Percentiles rank a stretch among this genome's conserved stretches.
These are phyloP conservation scores for Lucinisca nassula DNA, from an alignment of 2,888 invertebrate species.

Conservation along the genomic window DNA sequence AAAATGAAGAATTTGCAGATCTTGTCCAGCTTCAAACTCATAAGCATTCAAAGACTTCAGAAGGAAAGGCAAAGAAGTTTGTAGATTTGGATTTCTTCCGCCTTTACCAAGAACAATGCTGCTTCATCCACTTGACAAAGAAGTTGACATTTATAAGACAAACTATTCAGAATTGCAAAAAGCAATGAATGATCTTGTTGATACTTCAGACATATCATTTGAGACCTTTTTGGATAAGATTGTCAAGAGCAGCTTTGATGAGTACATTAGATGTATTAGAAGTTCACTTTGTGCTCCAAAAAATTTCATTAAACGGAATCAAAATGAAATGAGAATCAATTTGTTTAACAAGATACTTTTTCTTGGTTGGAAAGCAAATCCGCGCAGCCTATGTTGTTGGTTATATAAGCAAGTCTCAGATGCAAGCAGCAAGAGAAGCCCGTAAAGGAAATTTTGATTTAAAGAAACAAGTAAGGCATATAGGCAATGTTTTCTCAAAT, in stretches of 20 bases:
- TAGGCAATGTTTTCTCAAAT: slow-evolving; percentile 64
- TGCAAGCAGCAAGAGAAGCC: too few relatives aligned
- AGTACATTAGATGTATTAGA: background rate
- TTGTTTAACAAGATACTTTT: slow-evolving; percentile 44
- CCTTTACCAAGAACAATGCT: background rate
- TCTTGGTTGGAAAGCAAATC: slow-evolving; percentile 27
- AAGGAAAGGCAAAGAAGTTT: slow-evolving; percentile 10
- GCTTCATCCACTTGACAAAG: background rate
- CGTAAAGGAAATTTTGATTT: slow-evolving; percentile 60
- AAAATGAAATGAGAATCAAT: slow-evolving; percentile 35
- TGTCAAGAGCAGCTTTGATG: background rate
- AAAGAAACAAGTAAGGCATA: slow-evolving; percentile 63
- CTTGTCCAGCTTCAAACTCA: slow-evolving; percentile 12
- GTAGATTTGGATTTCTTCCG: too few relatives aligned
- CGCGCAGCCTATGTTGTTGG: background rate
- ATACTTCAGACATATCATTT: background rate
- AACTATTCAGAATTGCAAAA: background rate
- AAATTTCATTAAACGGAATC: background rate
- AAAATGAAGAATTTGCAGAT: background rate
- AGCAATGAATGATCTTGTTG: background rate
- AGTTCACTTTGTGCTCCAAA: background rate
- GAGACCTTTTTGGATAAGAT: background rate
- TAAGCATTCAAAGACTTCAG: slow-evolving; percentile 32
- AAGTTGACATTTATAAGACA: background rate
- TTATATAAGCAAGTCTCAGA: too few relatives aligned